phyloP scores from a whole-genome alignment of 2,797 vertebrate genomes.

The Falco columbarius region DNA sequence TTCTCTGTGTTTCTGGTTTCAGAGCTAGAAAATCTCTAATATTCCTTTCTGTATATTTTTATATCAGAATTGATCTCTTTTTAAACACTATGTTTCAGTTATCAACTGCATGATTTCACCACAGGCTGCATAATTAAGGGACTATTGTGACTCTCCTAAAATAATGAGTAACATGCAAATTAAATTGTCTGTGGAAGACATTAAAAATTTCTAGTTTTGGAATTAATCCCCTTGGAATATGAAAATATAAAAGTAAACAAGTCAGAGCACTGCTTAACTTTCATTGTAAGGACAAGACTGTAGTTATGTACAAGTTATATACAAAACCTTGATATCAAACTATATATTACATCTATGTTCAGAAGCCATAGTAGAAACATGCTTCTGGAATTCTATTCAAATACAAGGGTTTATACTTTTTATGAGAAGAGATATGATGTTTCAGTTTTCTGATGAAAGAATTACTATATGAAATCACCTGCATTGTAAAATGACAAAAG shows the following conservation, averaged over 20 bases:
- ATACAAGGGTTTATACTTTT: background rate
- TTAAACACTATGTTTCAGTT: background rate
- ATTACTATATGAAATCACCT: background rate
- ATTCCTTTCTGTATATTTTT: background rate
- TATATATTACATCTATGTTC: background rate
- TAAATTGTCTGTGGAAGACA: conserved; percentile 14
- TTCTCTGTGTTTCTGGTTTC: background rate
- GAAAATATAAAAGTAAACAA: background rate
- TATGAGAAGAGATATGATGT: background rate
- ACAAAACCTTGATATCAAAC: background rate
- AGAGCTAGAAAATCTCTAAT: background rate
- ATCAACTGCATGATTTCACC: background rate
- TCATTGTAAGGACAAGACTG: background rate
- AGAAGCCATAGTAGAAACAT: background rate
- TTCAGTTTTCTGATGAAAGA: background rate
- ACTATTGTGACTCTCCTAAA: background rate
- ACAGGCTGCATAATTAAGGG: background rate
- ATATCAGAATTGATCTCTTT: background rate
- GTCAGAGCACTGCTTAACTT: background rate
- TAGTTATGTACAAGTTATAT: background rate
- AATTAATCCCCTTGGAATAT: background rate
- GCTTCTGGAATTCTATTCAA: background rate
- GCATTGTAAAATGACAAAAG: background rate
- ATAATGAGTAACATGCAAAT: conserved; percentile 8
- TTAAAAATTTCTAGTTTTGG: background rate